Evolutionary conservation across 2,797 vertebrate genomes (phyloP).

Genomic region (Rhynchonycteris naso): DNA sequence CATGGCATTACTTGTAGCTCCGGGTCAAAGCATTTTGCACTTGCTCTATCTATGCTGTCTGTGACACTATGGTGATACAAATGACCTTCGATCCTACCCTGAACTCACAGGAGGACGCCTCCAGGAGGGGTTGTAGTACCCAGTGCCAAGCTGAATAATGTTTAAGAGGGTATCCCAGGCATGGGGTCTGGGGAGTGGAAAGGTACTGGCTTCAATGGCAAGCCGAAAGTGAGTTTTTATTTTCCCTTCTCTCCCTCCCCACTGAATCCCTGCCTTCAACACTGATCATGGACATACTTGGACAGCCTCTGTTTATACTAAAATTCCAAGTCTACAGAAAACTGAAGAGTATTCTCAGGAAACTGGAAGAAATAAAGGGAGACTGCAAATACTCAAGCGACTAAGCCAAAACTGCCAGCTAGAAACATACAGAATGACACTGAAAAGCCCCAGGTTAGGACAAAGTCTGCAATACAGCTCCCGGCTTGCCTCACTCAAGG

Average conservation of each 20-base stretch:
- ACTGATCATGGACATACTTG: neutral
- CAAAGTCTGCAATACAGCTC: neutral
- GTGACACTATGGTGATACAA: neutral
- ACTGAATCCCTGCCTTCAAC: neutral
- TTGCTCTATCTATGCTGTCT: neutral
- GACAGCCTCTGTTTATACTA: constrained; percentile 55
- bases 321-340: constrained; percentile 56
- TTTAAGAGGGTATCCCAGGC: neutral
- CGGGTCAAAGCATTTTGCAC: neutral
- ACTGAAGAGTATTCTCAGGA: constrained; percentile 40
- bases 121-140: neutral
- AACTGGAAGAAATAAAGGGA: constrained; percentile 52
- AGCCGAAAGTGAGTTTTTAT: constrained; percentile 10
- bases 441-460: constrained; percentile 36
- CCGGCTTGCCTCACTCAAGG: neutral
- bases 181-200: neutral
- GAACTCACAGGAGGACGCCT: neutral
- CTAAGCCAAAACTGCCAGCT: constrained; percentile 59
- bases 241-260: neutral
- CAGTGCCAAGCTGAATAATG: neutral
- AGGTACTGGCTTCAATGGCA: neutral
- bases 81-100: neutral
- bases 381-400: constrained; percentile 56
- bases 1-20: neutral
- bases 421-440: constrained; percentile 24